Base-by-base conservation (phyloP, 2,113 vertebrate genomes). In the Abramis brama region DNA sequence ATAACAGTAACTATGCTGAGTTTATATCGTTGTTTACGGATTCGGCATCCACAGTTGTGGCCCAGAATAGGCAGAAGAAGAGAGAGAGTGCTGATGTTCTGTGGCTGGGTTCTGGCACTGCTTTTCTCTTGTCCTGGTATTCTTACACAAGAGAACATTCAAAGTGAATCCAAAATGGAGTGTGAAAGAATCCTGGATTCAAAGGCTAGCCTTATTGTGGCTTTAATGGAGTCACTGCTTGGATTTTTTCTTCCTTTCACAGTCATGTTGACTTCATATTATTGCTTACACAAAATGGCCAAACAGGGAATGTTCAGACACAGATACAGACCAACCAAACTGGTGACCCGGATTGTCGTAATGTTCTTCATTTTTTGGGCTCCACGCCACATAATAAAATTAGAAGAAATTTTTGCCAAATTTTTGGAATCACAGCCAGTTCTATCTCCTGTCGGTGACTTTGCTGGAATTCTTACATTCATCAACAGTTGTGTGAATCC, bases 401-500 rank as follows among this genome's bases (percentile, higher is more conserved):
- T 93, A 47, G 47, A 93, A 6, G 86, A 90, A 10, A 66, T 94
- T 47, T 78, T 86, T 81, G 90, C 90, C 0, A 1, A 57, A 23
- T 85, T 91, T 39, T 77, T 55, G 17, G 79, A 89, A 17, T 88
- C 90, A 11, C 30, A 92, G 0, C 0, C 78, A 17, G 52, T 86
- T 15, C 55, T 59, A 2, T 87, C 87, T 1, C 13, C 21, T 19
- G 89, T 90, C 19, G 47, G 50, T 5, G 92, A 90, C 60, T 36
- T 94, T 47, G 90, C 91, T 25, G 92, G 91, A 50, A 85, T 92
- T 0, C 82, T 95, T 4, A 89, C 68, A 0, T 94, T 95, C 76
- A 79, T 95, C 76, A 94, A 92, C 81, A 94, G 93, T 79, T 93
- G 93, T 70, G 86, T 95, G 86, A 94, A 95, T 76, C 95, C 94